Percentiles rank a stretch among this genome's conserved stretches.
Conservation (phyloP, 2,797 vertebrate species). For the Onychomys arenicola region DNA sequence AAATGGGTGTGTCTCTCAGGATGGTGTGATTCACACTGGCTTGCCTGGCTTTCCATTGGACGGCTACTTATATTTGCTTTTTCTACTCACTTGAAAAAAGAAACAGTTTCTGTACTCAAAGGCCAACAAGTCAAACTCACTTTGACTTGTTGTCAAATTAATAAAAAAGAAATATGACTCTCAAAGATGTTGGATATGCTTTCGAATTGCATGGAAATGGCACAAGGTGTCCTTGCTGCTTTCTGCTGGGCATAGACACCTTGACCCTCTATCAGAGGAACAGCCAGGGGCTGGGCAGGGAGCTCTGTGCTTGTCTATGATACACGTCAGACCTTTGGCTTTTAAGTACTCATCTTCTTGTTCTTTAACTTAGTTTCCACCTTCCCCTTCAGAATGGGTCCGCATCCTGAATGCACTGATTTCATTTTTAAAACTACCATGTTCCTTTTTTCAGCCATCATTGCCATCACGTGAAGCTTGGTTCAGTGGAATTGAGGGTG, state of each 20-base stretch:
- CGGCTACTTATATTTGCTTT: neutral
- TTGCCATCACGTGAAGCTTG: neutral
- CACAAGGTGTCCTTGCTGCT: neutral
- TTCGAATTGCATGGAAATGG: neutral
- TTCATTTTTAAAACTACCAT: slow-evolving; percentile 3
- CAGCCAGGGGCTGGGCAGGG: neutral
- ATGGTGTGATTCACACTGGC: neutral
- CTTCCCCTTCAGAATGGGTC: neutral
- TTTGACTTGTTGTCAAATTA: too few species aligned
- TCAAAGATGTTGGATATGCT: neutral
- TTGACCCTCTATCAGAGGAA: neutral
- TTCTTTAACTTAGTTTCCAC: neutral
- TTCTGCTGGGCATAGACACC: neutral
- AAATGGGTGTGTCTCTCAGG: neutral
- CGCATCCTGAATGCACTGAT: neutral
- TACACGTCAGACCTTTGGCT: neutral
- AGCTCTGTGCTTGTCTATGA: neutral
- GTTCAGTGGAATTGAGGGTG: neutral
- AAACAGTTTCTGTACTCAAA: neutral
- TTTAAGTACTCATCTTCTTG: neutral
- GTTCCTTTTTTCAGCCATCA: neutral
- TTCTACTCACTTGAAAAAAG: neutral
- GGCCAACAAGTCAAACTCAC: neutral
- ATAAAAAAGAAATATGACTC: neutral
- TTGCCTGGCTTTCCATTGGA: neutral